These are phyloP conservation scores for Heliconius hermathena DNA, from an alignment of 1,140 invertebrate species.

Conservation along the genomic window DNA sequence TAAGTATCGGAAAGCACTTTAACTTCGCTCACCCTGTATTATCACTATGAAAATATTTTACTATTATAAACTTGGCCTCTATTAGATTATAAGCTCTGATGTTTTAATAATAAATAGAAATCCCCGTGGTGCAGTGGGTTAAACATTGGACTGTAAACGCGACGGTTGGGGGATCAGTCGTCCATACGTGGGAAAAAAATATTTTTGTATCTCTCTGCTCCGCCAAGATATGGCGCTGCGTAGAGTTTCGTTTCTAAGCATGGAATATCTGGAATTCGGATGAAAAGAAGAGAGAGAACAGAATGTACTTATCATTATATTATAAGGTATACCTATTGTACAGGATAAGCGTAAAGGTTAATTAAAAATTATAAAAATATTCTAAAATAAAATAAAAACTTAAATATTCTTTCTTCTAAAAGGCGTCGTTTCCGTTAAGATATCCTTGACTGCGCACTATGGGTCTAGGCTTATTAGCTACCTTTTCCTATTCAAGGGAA, in stretches of 20 bases:
- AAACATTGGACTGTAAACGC: too few species aligned
- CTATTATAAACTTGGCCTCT: neutral
- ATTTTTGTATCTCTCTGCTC: too few species aligned
- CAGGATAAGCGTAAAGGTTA: neutral
- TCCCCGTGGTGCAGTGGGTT: too few species aligned
- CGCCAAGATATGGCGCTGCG: too few species aligned
- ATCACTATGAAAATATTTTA: constrained; percentile 2
- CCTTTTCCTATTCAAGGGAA: neutral
- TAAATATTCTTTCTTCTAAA: neutral
- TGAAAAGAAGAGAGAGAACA: too few species aligned
- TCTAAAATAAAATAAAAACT: neutral
- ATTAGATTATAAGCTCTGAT: neutral
- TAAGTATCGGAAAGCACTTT: constrained; percentile 6
- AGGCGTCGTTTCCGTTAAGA: neutral
- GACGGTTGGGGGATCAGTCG: too few species aligned
- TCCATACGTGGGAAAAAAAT: too few species aligned
- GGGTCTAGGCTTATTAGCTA: neutral
- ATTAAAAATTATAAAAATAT: neutral
- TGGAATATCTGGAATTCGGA: too few species aligned
- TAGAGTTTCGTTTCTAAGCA: too few species aligned
- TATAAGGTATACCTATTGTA: too few species aligned
- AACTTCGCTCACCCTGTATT: neutral
- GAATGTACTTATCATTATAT: too few species aligned
- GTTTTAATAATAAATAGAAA: too few species aligned
- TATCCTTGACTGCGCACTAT: neutral